Evolutionary conservation across 2,888 invertebrate species (phyloP).

Genomic region (Scaptomyza parva): DNA sequence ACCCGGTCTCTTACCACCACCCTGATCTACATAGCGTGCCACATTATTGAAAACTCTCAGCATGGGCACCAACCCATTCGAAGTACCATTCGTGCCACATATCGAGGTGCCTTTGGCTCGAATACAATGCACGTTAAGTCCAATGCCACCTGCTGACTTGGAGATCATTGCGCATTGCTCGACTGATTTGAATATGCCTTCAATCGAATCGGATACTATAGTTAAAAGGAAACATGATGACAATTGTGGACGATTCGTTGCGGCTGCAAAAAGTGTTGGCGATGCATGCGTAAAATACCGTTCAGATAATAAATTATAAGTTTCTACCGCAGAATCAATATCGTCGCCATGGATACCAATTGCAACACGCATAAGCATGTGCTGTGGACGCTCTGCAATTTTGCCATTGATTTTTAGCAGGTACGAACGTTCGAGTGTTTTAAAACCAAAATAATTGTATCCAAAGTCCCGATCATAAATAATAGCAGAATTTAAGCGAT

Average conservation of each 20-base stretch:
- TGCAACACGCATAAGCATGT: slow-evolving; percentile 99
- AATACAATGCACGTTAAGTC: slow-evolving; percentile 97
- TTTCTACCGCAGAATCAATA: slow-evolving; percentile 96
- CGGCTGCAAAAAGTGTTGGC: slow-evolving; percentile 98
- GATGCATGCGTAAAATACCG: slow-evolving; percentile 99
- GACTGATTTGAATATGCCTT: slow-evolving; percentile 96
- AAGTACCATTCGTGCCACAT: slow-evolving; percentile 96
- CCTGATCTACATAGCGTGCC: slow-evolving; percentile 98
- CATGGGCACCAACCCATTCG: slow-evolving; percentile 98
- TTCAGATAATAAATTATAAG: slow-evolving; percentile 97
- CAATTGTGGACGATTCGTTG: slow-evolving; percentile 95
- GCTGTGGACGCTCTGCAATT: slow-evolving; percentile 98
- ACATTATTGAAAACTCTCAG: slow-evolving; percentile 97
- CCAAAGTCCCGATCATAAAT: slow-evolving; percentile 98
- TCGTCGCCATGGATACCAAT: slow-evolving; percentile 98
- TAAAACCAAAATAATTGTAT: slow-evolving; percentile 99
- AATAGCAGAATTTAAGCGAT: slow-evolving; percentile 96
- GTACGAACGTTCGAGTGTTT: slow-evolving; percentile 98
- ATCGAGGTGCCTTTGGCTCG: slow-evolving; percentile 96
- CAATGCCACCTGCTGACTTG: slow-evolving; percentile 98
- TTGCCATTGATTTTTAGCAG: slow-evolving; percentile 95
- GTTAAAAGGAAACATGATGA: slow-evolving; percentile 98
- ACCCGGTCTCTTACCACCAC: slow-evolving; percentile 98
- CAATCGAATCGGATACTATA: slow-evolving; percentile 97
- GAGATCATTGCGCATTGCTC: slow-evolving; percentile 97